phyloP scores from a whole-genome alignment of 2,888 invertebrate genomes.

The Siphonodentalium dalli region DNA sequence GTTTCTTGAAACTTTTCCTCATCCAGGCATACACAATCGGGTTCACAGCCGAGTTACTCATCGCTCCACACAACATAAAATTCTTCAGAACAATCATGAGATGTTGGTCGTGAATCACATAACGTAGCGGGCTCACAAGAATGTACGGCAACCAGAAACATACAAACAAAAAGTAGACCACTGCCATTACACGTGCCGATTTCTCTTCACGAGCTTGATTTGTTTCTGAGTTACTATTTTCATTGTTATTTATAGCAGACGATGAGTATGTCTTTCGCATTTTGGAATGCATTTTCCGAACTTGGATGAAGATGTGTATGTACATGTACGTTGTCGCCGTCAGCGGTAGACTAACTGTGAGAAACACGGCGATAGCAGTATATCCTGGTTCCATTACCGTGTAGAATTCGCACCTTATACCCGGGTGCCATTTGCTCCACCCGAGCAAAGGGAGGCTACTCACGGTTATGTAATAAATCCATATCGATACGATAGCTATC shows the following conservation, averaged over 20 bases:
- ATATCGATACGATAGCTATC: constrained; percentile 20
- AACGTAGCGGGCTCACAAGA: constrained; percentile 17
- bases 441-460: constrained; percentile 28
- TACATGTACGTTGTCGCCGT: constrained; percentile 24
- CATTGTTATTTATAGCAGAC: background rate
- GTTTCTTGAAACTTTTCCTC: constrained; percentile 16
- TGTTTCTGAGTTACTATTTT: background rate
- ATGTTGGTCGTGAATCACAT: constrained; percentile 16
- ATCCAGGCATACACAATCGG: constrained; percentile 28
- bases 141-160: constrained; percentile 29
- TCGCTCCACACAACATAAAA: constrained; percentile 18
- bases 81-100: constrained; percentile 21
- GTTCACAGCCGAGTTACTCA: constrained; percentile 26
- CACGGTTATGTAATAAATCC: constrained; percentile 28
- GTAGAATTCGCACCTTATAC: constrained; percentile 30
- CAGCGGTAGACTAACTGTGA: constrained; percentile 23
- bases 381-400: constrained; percentile 25
- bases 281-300: constrained; percentile 13
- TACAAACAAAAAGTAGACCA: constrained; percentile 25
- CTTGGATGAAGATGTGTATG: constrained; percentile 27
- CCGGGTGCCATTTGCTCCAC: constrained; percentile 9
- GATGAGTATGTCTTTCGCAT: constrained; percentile 1
- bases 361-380: constrained; percentile 24
- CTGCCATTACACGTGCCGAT: constrained; percentile 26
- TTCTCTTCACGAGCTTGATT: constrained; percentile 15